A percentile compares a stretch with the other conserved stretches of the same genome.
These are phyloP conservation scores for Nothobranchius furzeri DNA, from an alignment of 2,113 vertebrate genomes.

Conservation along the genomic window DNA sequence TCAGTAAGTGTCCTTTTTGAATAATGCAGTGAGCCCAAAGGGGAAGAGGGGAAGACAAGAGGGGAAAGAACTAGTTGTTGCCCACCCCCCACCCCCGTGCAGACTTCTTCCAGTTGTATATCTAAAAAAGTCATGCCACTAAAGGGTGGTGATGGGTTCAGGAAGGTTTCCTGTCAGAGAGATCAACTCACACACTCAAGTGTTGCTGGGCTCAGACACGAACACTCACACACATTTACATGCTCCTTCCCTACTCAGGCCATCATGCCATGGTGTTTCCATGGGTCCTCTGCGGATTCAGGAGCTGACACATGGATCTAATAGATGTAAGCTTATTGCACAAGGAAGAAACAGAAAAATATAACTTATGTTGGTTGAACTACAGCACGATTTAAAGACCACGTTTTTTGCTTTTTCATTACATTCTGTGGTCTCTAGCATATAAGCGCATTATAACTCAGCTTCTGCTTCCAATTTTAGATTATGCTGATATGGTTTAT, in stretches of 20 bases:
- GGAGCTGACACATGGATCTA: slow-evolving; percentile 18
- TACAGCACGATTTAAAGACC: too few relatives aligned
- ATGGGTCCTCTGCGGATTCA: slow-evolving; percentile 31
- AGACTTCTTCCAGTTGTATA: slow-evolving; percentile 2
- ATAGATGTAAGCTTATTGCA: slow-evolving; percentile 4
- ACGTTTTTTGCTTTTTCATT: too few relatives aligned
- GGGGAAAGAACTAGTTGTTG: slow-evolving; percentile 4
- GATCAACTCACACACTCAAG: slow-evolving; percentile 39
- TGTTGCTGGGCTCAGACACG: not conserved
- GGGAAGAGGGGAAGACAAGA: slow-evolving; percentile 11
- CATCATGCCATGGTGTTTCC: slow-evolving; percentile 45
- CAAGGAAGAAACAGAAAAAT: not conserved
- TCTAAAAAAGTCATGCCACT: slow-evolving; percentile 52
- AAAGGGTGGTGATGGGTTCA: slow-evolving; percentile 42
- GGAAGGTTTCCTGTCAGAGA: slow-evolving; percentile 37
- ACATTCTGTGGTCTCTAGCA: too few relatives aligned
- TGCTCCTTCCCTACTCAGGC: slow-evolving; percentile 22
- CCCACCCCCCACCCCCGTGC: not conserved
- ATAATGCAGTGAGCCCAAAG: slow-evolving; percentile 74
- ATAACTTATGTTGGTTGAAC: too few relatives aligned
- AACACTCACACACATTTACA: slow-evolving; percentile 27
- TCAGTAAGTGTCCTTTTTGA: slow-evolving; percentile 79
- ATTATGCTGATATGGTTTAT: too few relatives aligned
- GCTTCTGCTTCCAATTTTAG: too few relatives aligned
- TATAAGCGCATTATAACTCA: too few relatives aligned